A percentile compares a stretch with the other conserved stretches of the same genome.
phyloP scores from a whole-genome alignment of 2,888 invertebrate genomes.

The Timandra comae region DNA sequence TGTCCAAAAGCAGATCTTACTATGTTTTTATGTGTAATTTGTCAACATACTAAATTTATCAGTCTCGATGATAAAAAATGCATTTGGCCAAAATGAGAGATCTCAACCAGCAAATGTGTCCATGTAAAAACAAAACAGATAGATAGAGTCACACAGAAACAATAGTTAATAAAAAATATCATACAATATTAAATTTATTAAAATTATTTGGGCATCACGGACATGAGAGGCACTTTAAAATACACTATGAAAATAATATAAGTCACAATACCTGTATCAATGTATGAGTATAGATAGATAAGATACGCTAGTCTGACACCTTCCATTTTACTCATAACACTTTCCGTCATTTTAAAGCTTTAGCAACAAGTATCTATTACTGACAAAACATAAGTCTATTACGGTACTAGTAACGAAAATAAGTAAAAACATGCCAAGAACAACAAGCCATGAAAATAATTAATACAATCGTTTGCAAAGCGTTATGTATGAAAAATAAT shows the following conservation, averaged over 20 bases:
- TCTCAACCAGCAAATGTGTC: constrained; percentile 48
- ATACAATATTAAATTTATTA: constrained; percentile 21
- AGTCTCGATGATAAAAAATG: constrained; percentile 72
- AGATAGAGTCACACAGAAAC: background rate
- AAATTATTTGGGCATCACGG: constrained; percentile 5
- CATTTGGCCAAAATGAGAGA: constrained; percentile 72
- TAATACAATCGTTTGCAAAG: constrained; percentile 1
- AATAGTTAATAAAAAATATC: background rate
- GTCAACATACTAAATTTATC: constrained; percentile 68
- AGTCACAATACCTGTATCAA: constrained; percentile 67
- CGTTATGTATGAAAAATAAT: background rate
- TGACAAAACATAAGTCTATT: constrained; percentile 32
- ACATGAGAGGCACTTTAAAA: constrained; percentile 41
- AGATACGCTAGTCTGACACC: constrained; percentile 67
- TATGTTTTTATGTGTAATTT: constrained; percentile 58
- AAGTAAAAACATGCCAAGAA: constrained; percentile 16
- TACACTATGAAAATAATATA: constrained; percentile 43
- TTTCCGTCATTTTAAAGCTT: constrained; percentile 68
- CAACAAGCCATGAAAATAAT: background rate
- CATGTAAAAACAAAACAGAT: constrained; percentile 6
- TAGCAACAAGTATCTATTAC: constrained; percentile 49
- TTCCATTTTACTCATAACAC: constrained; percentile 50
- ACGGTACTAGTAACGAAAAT: constrained; percentile 55
- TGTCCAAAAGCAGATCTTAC: constrained; percentile 67
- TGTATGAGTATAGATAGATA: constrained; percentile 60